Percentiles rank a stretch among this genome's conserved stretches.
phyloP scores from a whole-genome alignment of 2,888 invertebrate genomes.

The Lepidocyrtoides sp. region DNA sequence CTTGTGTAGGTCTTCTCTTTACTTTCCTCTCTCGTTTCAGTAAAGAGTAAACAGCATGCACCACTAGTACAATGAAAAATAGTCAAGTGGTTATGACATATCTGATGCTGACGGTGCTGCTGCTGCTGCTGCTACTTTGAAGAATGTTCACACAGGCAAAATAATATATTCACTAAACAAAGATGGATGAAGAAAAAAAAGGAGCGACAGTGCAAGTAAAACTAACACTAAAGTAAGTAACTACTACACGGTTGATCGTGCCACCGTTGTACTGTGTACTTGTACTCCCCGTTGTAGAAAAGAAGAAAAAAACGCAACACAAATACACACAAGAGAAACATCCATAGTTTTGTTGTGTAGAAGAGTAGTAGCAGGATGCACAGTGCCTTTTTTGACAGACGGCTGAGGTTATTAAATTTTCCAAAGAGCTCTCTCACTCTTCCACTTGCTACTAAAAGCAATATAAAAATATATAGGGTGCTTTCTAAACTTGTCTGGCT shows the following conservation, averaged over 20 bases:
- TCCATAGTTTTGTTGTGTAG: neutral
- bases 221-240: neutral
- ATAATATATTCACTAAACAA: slow-evolving; percentile 28
- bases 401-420: slow-evolving; percentile 77
- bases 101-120: slow-evolving; percentile 27
- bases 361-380: slow-evolving; percentile 54
- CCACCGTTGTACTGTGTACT: neutral
- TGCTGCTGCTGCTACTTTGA: neutral
- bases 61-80: slow-evolving; percentile 8
- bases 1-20: neutral
- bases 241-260: too few species aligned
- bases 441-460: slow-evolving; percentile 51
- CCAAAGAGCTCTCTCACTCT: slow-evolving; percentile 48
- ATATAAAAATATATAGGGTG: slow-evolving; percentile 60
- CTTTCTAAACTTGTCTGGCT: too few species aligned
- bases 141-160: neutral
- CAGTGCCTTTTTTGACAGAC: slow-evolving; percentile 74
- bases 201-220: slow-evolving; percentile 10
- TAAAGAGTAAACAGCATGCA: neutral
- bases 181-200: slow-evolving; percentile 60
- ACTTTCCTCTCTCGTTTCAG: neutral
- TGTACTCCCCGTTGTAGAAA: neutral
- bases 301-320: slow-evolving; percentile 1
- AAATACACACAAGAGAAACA: neutral
- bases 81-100: slow-evolving; percentile 75